These are phyloP conservation scores for Acanthosepion lycidas DNA, from an alignment of 2,888 invertebrate species.

Conservation along the genomic window DNA sequence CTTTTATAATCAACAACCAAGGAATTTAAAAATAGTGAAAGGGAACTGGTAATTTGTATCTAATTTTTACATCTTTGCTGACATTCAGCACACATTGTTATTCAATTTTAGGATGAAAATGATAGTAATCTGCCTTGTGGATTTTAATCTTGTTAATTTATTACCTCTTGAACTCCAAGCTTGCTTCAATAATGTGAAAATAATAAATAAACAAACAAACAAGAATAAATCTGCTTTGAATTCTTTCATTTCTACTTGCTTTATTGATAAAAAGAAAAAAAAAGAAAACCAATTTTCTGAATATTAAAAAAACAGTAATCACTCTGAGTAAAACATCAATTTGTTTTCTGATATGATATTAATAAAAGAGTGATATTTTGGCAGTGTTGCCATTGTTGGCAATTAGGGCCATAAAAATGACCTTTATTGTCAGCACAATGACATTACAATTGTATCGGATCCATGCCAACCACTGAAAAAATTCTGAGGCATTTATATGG, in stretches of 20 bases:
- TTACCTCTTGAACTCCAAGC: background rate
- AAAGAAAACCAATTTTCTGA: background rate
- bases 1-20: no score
- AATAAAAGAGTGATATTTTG: background rate
- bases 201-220: background rate
- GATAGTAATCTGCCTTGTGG: no score
- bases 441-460: background rate
- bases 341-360: background rate
- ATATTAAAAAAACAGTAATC: background rate
- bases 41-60: no score
- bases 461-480: background rate
- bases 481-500: constrained; percentile 18
- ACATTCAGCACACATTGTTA: no score
- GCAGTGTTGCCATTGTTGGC: background rate
- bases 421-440: background rate
- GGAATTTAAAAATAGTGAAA: no score
- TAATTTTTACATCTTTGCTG: no score
- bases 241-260: background rate
- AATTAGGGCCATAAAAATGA: background rate
- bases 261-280: background rate
- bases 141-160: constrained; percentile 2
- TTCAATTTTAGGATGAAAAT: no score
- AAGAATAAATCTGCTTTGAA: background rate
- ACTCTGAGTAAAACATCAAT: background rate
- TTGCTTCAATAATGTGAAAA: background rate